Base-by-base conservation (phyloP, 2,113 vertebrate genomes). In the Chrysochloris asiatica region DNA sequence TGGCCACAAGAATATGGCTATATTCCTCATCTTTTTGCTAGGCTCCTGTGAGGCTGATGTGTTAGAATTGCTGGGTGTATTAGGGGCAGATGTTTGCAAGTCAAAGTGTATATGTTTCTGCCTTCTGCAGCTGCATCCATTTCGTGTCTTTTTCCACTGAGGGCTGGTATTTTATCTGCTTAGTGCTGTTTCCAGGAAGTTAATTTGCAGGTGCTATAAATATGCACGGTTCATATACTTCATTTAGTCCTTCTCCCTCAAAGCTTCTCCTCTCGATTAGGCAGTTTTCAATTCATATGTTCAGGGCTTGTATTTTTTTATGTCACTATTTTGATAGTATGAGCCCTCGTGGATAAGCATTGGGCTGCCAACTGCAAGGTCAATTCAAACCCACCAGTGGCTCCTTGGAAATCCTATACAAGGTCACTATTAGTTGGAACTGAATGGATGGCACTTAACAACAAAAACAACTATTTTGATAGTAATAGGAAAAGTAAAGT, bases 181-280 rank as follows among this genome's bases (percentile, higher is more conserved):
- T 83, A 86, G 77, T 85, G 82, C 85, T 93, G 19, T 94, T 97
- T 96, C 88, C 19, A 79, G 85, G 90, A 94, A 93, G 93, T 95
- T 95, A 94, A 94, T 96, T 92, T 94, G 88, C 86, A 97, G 95
- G 94, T 93, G 89, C 88, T 96, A 36, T 85, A 95, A 91, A 92
- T 94, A 78, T 83, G 36, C 63, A 93, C 0, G 38, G 85, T 88
- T 92, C 87, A 88, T 94, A 69, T 80, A 87, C 83, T 93, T 94
- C 78, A 86, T 91, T 94, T 93, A 73, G 83, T 95, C 73, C 80
- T 67, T 91, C 72, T 93, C 83, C 79, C 71, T 93, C 24, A 26
- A 95, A 95, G 79, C 59, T 36, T 92, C 52, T 92, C 73, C 52
- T 90, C 78, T 85, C 88, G 92, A 94, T 94, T 93, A 91, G 73